Evolutionary conservation across 2,888 invertebrate species (phyloP), one percentile per base, ranked within the genome.

Genomic region (Anoplius nigerrimus): DNA sequence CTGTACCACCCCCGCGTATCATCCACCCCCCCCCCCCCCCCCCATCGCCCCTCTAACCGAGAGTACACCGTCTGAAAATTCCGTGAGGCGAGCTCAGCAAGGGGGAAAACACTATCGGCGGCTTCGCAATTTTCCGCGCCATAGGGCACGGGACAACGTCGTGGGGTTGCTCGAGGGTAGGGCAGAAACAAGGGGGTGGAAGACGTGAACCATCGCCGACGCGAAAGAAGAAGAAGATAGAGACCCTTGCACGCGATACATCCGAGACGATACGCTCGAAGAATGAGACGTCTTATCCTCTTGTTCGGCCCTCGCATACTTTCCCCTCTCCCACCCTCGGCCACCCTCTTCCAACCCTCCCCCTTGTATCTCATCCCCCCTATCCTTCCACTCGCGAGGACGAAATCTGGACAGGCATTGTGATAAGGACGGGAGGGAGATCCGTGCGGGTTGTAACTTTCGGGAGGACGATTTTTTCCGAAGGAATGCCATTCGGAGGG

Each of bases 101-200:
- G 62, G 70, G 61, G 64, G 62, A 69, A 66, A 62, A 66, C 69
- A 77, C 75, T 72, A 79, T 78, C 72, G 74, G 66, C 62, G 74
- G 75, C 55, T 72, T 74, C 66, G 76, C 80, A 82, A 83, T 83
- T 83, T 83, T 83, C 80, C 80, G 71, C 76, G 53, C 74, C 81
- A 79, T 78, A 72, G 78, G 73, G 65, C 72, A 66, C 68, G 69
- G 63, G 67, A 63, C 62, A 68, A 68, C 20, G 55, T 16, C n/a
- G 34, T 42, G 55, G 55, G 22, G 13, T 18, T 48, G 43, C 6
- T 16, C 11, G 20, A 11, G 43, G 43, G 16, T 8, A 18, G 27
- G 27, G 21, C 34, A 59, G 58, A 54, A 45, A 51, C n/a, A 34
- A 34, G 34, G 8, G 27, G n/a, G 27, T 6, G 11, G 11, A 13